Percentiles rank a stretch among this genome's conserved stretches.
Evolutionary conservation across 2,113 vertebrate species (phyloP).

Genomic region (Hydrochoerus hydrochaeris): DNA sequence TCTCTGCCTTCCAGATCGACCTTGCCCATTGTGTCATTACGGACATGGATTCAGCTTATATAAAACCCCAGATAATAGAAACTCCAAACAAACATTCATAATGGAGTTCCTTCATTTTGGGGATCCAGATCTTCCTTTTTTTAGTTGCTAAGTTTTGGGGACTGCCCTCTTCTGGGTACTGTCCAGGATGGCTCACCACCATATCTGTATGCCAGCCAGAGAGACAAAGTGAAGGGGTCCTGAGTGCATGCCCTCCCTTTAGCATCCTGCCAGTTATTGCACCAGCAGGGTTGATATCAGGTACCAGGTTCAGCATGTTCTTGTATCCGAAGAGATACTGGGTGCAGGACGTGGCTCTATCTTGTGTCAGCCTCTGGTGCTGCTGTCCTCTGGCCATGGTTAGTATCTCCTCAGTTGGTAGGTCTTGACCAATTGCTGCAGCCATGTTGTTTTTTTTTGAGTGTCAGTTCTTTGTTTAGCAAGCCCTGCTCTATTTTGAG

Average conservation of each 20-base stretch:
- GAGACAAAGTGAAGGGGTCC: background rate
- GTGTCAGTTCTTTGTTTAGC: conserved; percentile 69
- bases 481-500: conserved; percentile 63
- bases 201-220: background rate
- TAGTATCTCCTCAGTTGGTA: background rate
- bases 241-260: background rate
- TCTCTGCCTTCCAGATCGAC: background rate
- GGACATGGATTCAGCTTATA: background rate
- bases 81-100: background rate
- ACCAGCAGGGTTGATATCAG: background rate
- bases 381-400: too few relatives aligned
- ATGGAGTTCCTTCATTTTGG: background rate
- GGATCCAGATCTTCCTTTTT: background rate
- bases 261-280: background rate
- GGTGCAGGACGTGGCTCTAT: too few relatives aligned
- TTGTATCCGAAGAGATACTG: background rate
- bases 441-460: background rate
- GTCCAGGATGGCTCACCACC: background rate
- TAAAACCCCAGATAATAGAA: background rate
- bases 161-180: background rate
- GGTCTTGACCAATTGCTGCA: background rate
- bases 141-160: background rate
- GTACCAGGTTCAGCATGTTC: background rate
- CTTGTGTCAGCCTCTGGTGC: too few relatives aligned
- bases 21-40: background rate